Base-by-base conservation (phyloP, 2,888 invertebrate genomes). In the Pyrgus malvae region DNA sequence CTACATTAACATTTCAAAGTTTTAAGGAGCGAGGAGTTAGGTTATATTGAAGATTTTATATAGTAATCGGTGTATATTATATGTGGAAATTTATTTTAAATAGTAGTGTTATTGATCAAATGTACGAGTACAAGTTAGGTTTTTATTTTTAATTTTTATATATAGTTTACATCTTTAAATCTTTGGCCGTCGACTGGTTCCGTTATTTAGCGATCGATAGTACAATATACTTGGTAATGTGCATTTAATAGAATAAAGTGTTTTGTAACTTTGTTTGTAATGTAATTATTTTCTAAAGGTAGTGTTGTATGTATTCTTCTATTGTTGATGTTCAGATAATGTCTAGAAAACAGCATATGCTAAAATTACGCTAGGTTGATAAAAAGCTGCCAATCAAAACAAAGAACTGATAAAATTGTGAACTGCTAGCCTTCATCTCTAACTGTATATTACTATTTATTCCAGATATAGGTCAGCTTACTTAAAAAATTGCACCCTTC, bases 51-150 rank as follows among this genome's bases (percentile, higher is more conserved):
- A 72, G 68, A 73, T 79, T 80, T 83, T 79, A 81, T 83, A 82
- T 77, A 75, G 76, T 81, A 82, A 79, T 83, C 76, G 70, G 76
- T 83, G 83, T 84, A 82, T 79, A 80, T 83, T 82, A 76, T 80
- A 82, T 79, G 79, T 82, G 80, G 71, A 80, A 77, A 73, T 66
- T 73, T 80, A 79, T 82, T 83, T 80, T 76, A 57, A 74, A 73
- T 78, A 77, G 75, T 78, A 78, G 76, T 77, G 74, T 59, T 82
- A 78, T 76, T 78, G 76, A 78, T 78, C 72, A 79, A 78, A 76
- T 70, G 68, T 63, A 53, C 57, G 64, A 72, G 71, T 72, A 72
- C 71, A 72, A 72, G 61, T 64, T 68, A 67, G 58, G 53, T 65
- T 64, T 37, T 63, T 61, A 61, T 53, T 55, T 48, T 55, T 61